A percentile compares a stretch with the other conserved stretches of the same genome.
phyloP scores from a whole-genome alignment of 2,888 invertebrate species.

The Agrochola lychnidis region DNA sequence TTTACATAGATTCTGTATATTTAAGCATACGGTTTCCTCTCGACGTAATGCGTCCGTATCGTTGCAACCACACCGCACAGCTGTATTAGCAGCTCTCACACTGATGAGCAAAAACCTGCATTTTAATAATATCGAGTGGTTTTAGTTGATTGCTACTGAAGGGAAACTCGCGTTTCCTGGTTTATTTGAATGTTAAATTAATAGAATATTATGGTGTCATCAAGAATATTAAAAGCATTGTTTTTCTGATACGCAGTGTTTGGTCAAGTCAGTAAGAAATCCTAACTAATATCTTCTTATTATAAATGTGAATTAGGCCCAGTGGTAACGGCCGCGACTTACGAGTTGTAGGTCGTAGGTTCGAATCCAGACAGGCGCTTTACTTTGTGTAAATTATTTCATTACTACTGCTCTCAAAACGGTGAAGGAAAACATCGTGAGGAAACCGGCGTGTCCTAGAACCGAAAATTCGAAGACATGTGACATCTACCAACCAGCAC shows the following conservation, averaged over 20 bases:
- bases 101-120: conserved; percentile 47
- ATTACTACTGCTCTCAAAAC: too few relatives aligned
- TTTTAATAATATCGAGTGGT: conserved; percentile 59
- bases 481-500: too few relatives aligned
- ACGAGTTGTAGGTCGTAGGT: too few relatives aligned
- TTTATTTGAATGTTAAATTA: background rate
- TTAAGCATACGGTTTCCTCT: background rate
- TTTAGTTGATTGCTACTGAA: conserved; percentile 47
- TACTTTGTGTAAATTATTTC: too few relatives aligned
- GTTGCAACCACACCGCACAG: conserved; percentile 41
- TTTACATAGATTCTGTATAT: background rate
- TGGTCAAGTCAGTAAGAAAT: background rate
- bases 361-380: too few relatives aligned
- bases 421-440: too few relatives aligned
- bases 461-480: too few relatives aligned
- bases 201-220: too few relatives aligned
- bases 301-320: too few relatives aligned
- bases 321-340: too few relatives aligned
- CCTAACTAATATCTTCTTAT: too few relatives aligned
- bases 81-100: conserved; percentile 41
- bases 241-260: background rate
- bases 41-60: conserved; percentile 15
- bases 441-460: too few relatives aligned
- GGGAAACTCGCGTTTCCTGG: conserved; percentile 7
- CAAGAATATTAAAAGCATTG: background rate